phyloP scores from a whole-genome alignment of 2,113 vertebrate species.

The Dinomys branickii region DNA sequence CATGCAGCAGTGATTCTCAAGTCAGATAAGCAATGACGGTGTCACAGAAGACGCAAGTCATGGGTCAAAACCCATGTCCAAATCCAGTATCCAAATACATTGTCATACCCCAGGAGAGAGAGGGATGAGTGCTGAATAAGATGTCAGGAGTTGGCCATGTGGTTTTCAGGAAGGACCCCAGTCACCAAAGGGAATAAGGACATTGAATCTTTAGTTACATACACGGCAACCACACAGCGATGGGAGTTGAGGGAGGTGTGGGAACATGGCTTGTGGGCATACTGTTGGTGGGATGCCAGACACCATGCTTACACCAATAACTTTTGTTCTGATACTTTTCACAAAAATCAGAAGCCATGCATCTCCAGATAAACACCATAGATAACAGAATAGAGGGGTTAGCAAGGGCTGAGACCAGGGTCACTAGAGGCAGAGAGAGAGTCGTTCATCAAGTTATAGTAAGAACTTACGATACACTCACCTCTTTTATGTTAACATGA shows the following conservation, averaged over 20 bases:
- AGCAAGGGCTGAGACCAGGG: background rate
- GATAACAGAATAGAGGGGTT: background rate
- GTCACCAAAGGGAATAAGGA: background rate
- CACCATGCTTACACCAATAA: fast-evolving
- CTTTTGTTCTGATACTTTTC: background rate
- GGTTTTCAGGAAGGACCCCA: background rate
- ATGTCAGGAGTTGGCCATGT: background rate
- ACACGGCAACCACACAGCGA: background rate
- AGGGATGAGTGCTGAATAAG: background rate
- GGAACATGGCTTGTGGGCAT: background rate
- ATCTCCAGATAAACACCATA: background rate
- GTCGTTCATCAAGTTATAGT: background rate
- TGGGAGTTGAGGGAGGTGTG: background rate
- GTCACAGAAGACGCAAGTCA: background rate
- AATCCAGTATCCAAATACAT: background rate
- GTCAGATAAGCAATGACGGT: background rate
- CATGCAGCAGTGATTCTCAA: background rate
- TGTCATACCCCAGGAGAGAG: background rate
- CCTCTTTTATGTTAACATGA: conserved; percentile 88
- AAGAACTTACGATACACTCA: conserved; percentile 25
- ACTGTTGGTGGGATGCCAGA: background rate
- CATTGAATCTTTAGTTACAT: background rate
- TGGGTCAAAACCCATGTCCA: background rate
- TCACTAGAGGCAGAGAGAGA: background rate
- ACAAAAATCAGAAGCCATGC: background rate